These are phyloP conservation scores for Lasiurus borealis DNA, from an alignment of 2,113 vertebrate species.

Conservation along the genomic window DNA sequence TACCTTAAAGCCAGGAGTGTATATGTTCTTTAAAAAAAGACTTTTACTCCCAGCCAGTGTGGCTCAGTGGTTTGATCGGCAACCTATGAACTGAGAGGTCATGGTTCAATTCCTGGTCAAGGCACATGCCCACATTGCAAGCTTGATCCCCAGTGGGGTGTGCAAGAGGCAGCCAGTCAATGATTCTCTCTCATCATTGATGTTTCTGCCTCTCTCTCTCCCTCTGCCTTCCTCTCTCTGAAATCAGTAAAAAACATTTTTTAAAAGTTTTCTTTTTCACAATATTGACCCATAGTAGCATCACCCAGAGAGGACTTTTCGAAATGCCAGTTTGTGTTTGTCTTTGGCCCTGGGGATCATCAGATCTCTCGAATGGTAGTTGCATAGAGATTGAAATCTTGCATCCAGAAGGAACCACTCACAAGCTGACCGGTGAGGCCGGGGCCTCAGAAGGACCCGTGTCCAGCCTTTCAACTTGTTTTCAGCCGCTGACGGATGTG, in stretches of 20 bases:
- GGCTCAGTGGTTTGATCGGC: too few relatives aligned
- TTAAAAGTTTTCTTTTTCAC: slow-evolving; percentile 14
- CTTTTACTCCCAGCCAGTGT: background rate
- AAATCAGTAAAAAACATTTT: background rate
- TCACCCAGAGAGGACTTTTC: slow-evolving; percentile 63
- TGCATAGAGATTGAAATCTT: slow-evolving; percentile 67
- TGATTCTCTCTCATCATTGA: too few relatives aligned
- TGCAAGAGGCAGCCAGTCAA: too few relatives aligned
- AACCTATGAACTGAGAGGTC: too few relatives aligned
- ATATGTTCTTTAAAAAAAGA: slow-evolving; percentile 3
- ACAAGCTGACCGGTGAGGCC: background rate
- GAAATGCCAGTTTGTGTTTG: slow-evolving; percentile 75
- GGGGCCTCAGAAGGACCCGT: background rate
- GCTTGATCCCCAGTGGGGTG: too few relatives aligned
- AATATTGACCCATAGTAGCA: background rate
- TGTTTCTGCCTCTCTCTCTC: background rate
- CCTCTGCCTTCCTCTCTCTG: background rate
- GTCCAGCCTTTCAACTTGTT: slow-evolving; percentile 64
- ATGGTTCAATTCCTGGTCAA: too few relatives aligned
- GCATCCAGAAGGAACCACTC: slow-evolving; percentile 60
- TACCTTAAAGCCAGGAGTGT: slow-evolving; percentile 34
- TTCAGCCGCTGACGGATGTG: slow-evolving; percentile 78
- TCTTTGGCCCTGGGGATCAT: slow-evolving; percentile 69
- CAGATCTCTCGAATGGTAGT: slow-evolving; percentile 71
- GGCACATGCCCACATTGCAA: too few relatives aligned